Evolutionary conservation across 2,797 vertebrate species (phyloP).

Genomic region (Oophaga sylvatica): DNA sequence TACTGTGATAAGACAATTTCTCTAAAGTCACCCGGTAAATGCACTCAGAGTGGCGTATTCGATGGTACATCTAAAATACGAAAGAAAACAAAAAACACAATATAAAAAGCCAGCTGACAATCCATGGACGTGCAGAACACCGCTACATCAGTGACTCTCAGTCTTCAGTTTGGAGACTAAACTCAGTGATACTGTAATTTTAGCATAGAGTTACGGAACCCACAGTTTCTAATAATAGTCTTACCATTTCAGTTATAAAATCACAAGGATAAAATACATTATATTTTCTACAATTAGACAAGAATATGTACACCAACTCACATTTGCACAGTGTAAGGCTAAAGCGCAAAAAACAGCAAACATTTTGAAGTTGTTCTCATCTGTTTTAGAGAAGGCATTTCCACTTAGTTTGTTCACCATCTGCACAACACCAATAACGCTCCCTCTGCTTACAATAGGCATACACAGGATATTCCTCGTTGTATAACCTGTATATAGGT

Average conservation of each 20-base stretch:
- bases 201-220: neutral
- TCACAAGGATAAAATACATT: neutral
- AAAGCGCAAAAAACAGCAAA: conserved; percentile 99
- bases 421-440: conserved; percentile 96
- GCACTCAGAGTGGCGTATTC: conserved; percentile 98
- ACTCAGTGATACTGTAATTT: neutral
- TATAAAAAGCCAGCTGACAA: neutral
- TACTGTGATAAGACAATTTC: conserved; percentile 97
- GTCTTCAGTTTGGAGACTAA: neutral
- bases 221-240: too few species aligned
- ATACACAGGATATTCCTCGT: conserved; percentile 98
- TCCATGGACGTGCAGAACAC: neutral
- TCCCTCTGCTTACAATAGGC: conserved; percentile 97
- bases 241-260: neutral
- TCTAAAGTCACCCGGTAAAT: conserved; percentile 99
- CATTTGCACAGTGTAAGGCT: conserved; percentile 99
- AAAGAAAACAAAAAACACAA: neutral
- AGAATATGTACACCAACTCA: conserved; percentile 73
- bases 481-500: conserved; percentile 97
- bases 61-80: conserved; percentile 90
- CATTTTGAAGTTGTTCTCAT: conserved; percentile 99
- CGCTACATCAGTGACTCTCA: too few species aligned
- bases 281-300: neutral
- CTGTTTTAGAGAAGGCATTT: conserved; percentile 99
- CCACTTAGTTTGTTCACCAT: conserved; percentile 99